phyloP scores from a whole-genome alignment of 2,888 invertebrate species.

The Rhorus exstirpatorius region DNA sequence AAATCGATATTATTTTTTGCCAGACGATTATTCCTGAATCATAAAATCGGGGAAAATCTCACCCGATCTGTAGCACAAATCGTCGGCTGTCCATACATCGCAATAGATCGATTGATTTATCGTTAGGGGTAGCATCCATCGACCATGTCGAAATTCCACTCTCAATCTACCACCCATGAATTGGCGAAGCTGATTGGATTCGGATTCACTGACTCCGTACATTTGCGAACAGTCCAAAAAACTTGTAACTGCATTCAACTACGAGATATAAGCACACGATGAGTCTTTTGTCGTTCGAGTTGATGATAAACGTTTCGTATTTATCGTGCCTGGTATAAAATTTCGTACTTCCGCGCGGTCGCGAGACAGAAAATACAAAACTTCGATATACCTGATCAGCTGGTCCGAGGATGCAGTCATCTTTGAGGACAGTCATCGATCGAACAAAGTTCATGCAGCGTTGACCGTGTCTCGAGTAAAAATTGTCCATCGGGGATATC shows the following conservation, averaged over 20 bases:
- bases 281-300: neutral
- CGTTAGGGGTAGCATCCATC: conserved; percentile 86
- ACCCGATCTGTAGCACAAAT: conserved; percentile 77
- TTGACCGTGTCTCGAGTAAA: conserved; percentile 86
- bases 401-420: conserved; percentile 88
- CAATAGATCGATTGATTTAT: conserved; percentile 81
- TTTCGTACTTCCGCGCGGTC: neutral
- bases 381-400: conserved; percentile 87
- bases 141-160: conserved; percentile 83
- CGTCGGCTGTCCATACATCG: conserved; percentile 70
- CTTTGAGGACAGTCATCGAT: conserved; percentile 87
- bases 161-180: conserved; percentile 86
- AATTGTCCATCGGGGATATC: conserved; percentile 87
- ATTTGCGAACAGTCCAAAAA: conserved; percentile 87
- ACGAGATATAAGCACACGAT: conserved; percentile 50
- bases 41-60: too few species aligned
- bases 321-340: neutral
- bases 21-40: too few species aligned
- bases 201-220: conserved; percentile 86
- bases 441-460: conserved; percentile 89
- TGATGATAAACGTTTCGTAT: neutral
- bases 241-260: conserved; percentile 83
- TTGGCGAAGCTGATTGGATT: conserved; percentile 85
- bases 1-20: neutral
- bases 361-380: too few species aligned